Conservation (phyloP, 2,888 invertebrate species). For the Hypena proboscidalis region DNA sequence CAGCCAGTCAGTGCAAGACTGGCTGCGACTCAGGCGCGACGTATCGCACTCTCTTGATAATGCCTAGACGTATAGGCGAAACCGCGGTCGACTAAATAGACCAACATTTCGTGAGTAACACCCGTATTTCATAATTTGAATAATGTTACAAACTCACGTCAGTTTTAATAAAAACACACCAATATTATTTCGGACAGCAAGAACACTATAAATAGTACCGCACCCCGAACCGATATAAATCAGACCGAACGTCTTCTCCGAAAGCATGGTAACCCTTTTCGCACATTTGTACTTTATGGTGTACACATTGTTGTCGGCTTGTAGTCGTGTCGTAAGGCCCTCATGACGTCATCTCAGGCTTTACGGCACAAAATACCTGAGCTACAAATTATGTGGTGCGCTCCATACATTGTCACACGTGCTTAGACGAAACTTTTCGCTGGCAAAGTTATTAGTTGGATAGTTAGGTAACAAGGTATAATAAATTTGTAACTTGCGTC, state of each 20-base stretch:
- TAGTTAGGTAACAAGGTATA: slow-evolving; percentile 24
- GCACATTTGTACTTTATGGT: slow-evolving; percentile 28
- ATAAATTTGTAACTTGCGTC: slow-evolving; percentile 4
- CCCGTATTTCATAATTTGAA: too few relatives aligned
- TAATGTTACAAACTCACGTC: too few relatives aligned
- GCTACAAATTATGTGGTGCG: slow-evolving; percentile 45
- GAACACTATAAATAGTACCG: too few relatives aligned
- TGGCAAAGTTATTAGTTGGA: slow-evolving; percentile 26
- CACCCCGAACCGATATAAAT: too few relatives aligned
- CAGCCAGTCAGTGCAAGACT: too few relatives aligned
- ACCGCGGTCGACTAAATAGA: too few relatives aligned
- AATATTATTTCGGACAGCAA: too few relatives aligned
- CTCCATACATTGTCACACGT: slow-evolving; percentile 43
- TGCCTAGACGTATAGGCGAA: too few relatives aligned
- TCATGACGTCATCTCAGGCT: slow-evolving; percentile 42
- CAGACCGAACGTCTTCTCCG: neutral
- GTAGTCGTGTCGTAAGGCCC: slow-evolving; percentile 21
- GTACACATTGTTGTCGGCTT: slow-evolving; percentile 36
- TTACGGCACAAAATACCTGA: slow-evolving; percentile 46
- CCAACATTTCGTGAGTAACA: too few relatives aligned
- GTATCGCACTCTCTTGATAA: too few relatives aligned
- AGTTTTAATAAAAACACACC: too few relatives aligned
- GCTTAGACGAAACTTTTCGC: slow-evolving; percentile 32
- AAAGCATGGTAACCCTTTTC: slow-evolving; percentile 21
- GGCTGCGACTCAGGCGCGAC: too few relatives aligned